Conservation (phyloP, 2,113 vertebrate genomes). For the Lagenorhynchus albirostris region DNA sequence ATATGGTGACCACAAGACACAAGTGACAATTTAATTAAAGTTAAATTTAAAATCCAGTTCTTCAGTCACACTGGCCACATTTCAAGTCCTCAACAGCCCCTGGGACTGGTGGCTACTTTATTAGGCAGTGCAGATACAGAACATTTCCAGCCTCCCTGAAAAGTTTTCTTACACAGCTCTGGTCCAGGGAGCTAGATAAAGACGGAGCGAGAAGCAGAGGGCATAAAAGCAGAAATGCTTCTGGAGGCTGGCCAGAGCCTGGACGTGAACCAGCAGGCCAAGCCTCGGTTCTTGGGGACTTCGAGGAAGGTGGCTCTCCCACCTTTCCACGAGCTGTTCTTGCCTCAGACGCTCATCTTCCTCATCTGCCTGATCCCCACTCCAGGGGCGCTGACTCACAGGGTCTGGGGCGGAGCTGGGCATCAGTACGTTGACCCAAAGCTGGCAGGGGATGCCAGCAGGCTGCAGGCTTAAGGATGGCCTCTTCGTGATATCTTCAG, state of each 20-base stretch:
- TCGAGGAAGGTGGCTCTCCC: not conserved
- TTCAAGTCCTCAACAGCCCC: not conserved
- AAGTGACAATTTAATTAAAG: not conserved
- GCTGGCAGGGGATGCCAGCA: not conserved
- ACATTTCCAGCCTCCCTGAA: not conserved
- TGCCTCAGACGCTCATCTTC: fast-evolving
- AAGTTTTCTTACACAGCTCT: not conserved
- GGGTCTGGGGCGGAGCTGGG: not conserved
- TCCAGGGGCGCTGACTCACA: not conserved
- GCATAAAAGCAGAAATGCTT: not conserved
- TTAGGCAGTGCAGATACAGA: not conserved
- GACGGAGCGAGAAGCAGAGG: not conserved
- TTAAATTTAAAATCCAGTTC: not conserved
- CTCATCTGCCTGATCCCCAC: not conserved
- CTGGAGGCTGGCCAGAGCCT: not conserved
- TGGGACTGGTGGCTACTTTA: not conserved
- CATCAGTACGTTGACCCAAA: not conserved
- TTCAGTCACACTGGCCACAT: not conserved
- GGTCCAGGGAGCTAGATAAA: not conserved
- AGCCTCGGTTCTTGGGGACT: not conserved
- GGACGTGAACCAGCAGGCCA: not conserved
- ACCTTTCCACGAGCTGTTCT: not conserved
- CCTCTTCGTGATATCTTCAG: not conserved
- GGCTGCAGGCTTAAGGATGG: not conserved
- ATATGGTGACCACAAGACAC: not conserved